Base-by-base conservation (phyloP, 2,113 vertebrate species). In the Rhineura floridana region DNA sequence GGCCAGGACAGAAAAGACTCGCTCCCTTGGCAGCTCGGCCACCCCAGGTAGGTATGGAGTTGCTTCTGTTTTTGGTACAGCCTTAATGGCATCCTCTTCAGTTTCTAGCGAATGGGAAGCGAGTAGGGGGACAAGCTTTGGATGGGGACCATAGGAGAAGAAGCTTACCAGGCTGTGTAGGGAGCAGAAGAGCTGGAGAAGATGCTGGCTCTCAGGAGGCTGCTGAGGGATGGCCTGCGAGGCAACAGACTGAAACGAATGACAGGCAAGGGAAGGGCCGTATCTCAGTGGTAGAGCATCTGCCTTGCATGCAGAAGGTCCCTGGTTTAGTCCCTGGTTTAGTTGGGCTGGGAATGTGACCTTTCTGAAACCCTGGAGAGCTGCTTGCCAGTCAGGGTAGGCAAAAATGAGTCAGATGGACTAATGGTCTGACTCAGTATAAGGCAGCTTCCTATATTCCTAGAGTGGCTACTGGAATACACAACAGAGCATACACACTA, bases 31-130 rank as follows among this genome's bases (percentile, higher is more conserved):
- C 3, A 0, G 79, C 30, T 13, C 89, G 10, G 86, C 85, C 1
- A 1, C 17, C 3, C 4, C 89, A 96, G 96, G 97, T 97, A 90
- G 63, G 95, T 91, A 33, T 62, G 25, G 23, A 28, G 70, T 33
- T 19, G 21, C 50, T 15, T 55, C 39, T 84, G 36, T 42, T 6
- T 44, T 87, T 3, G 4, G 21, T 59, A 33, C 25, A 10, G 12
- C 33, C 50, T n/a, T 73, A 81, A 72, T 12, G 21, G 55, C 17
- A 63, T 39, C 36, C 28, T 55, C 1, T 15, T 15, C 17, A 19
- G 48, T 52, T n/a, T 36, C 6, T 52, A 50, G 30, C 69, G 42
- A 36, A 70, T 8, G 48, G 44, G 82, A 82, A 33, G 33, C 4
- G 19, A 48, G 13, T 28, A 17, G 21, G 12, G 19, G 39, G 25